A percentile compares a stretch with the other conserved stretches of the same genome.
These are phyloP conservation scores for Clarias fuscus DNA, from an alignment of 2,797 vertebrate species.

Conservation along the genomic window DNA sequence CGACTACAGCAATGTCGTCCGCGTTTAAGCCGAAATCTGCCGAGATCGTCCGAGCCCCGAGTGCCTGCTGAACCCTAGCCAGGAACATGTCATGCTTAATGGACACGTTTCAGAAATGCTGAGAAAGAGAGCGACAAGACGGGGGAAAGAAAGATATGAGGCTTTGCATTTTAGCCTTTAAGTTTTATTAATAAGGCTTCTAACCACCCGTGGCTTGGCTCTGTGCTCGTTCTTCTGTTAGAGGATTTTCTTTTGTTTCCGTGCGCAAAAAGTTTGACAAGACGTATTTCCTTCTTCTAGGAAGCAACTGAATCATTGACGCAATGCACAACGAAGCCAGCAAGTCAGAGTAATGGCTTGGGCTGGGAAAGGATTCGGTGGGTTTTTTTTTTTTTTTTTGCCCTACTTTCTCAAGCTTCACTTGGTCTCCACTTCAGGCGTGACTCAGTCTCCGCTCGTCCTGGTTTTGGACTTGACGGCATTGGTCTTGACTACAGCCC, in stretches of 20 bases:
- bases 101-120: slow-evolving; percentile 6
- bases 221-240: background rate
- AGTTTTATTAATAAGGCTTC: background rate
- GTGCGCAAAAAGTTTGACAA: background rate
- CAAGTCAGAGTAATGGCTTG: background rate
- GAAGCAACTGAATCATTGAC: background rate
- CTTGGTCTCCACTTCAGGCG: too few relatives aligned
- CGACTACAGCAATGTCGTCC: slow-evolving; percentile 74
- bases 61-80: background rate
- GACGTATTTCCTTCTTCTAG: background rate
- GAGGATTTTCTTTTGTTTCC: background rate
- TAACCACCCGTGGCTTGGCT: background rate
- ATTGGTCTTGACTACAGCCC: background rate
- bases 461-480: background rate
- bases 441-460: background rate
- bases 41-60: background rate
- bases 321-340: background rate
- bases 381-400: too few relatives aligned
- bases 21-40: slow-evolving; percentile 73
- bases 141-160: background rate
- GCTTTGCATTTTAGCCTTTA: background rate
- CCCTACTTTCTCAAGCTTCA: too few relatives aligned
- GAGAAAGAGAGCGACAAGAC: background rate
- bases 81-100: slow-evolving; percentile 9
- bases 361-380: background rate